Percentiles rank a stretch among this genome's conserved stretches.
Evolutionary conservation across 1,140 invertebrate genomes (phyloP).

Genomic region (Glomeris maerens): DNA sequence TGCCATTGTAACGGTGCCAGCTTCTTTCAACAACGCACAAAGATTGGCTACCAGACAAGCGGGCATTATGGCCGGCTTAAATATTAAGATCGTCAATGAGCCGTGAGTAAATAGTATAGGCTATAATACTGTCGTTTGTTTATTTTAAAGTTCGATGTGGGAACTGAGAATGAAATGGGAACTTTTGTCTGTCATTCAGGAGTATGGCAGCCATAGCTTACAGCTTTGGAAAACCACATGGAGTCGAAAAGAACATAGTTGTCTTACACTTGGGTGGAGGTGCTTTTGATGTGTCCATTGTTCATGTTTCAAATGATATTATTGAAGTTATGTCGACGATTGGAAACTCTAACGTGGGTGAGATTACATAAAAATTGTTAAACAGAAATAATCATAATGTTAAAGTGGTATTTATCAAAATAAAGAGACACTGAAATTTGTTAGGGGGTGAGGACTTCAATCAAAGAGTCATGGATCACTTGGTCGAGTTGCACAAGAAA

Average conservation of each 20-base stretch:
- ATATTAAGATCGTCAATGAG: conserved; percentile 98
- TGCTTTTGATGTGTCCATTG: conserved; percentile 96
- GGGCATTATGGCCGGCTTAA: conserved; percentile 64
- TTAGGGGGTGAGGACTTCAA: conserved; percentile 94
- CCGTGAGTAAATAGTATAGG: no score
- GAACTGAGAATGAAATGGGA: neutral
- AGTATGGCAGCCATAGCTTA: conserved; percentile 99
- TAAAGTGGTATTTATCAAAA: neutral
- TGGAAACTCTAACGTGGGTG: conserved; percentile 86
- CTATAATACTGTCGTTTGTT: no score
- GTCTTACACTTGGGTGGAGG: conserved; percentile 99
- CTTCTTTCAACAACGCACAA: conserved; percentile 97
- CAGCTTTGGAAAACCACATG: conserved; percentile 96
- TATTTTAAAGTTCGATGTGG: neutral
- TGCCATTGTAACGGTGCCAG: conserved; percentile 93
- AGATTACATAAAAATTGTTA: no score
- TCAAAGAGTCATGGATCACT: conserved; percentile 96
- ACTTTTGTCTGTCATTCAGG: conserved; percentile 16
- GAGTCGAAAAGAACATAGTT: conserved; percentile 96
- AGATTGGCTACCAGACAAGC: conserved; percentile 87
- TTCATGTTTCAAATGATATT: conserved; percentile 97
- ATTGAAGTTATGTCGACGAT: conserved; percentile 92
- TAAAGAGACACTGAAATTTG: conserved; percentile 1
- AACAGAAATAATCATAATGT: no score
- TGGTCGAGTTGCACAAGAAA: conserved; percentile 97